Base-by-base conservation (phyloP, 2,888 invertebrate species). In the Brenthis ino region DNA sequence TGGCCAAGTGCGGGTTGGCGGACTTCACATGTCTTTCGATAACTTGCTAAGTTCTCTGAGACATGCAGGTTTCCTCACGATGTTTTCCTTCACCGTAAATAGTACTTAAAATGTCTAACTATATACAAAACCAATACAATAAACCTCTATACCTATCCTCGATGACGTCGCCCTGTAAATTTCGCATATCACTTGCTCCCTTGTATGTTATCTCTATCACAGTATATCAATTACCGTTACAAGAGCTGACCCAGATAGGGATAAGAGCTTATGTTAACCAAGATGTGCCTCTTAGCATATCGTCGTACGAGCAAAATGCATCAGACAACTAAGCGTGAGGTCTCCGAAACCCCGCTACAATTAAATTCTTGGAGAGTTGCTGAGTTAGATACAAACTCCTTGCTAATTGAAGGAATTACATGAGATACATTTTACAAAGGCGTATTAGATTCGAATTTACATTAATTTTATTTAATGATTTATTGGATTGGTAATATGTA, bases 181-280 rank as follows among this genome's bases (percentile, higher is more conserved):
- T 43, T 43, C 37, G 37, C 37, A 60, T n/a, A 28, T 60, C 50
- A 28, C n/a, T 48, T 24, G 11, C 16, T 12, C 33, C 12, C n/a
- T 11, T n/a, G 28, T 33, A 50, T 48, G 37, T 11, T 43, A 28
- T 50, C 28, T 28, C 48, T 24, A 48, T 48, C 6, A 11, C 24
- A 58, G 58, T 58, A 58, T 48, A 48, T 58, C 58, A 58, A 58
- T 58, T 48, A 58, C 47, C 14, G 24, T 48, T n/a, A 60, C 50
- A n/a, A 60, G 60, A 50, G 3, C 50, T 60, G 60, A 60, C 60
- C 60, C 50, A 48, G n/a, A 60, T 60, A 60, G 28, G 50, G 50
- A n/a, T 58, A 24, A 58, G 24, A 48, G 58, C 58, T 58, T 24
- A 28, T 14, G 48, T 24, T 20, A 28, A 58, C 47, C 47, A 58